A percentile compares a stretch with the other conserved stretches of the same genome.
These are phyloP conservation scores for Polia nebulosa DNA, from an alignment of 2,888 invertebrate genomes.

Conservation along the genomic window DNA sequence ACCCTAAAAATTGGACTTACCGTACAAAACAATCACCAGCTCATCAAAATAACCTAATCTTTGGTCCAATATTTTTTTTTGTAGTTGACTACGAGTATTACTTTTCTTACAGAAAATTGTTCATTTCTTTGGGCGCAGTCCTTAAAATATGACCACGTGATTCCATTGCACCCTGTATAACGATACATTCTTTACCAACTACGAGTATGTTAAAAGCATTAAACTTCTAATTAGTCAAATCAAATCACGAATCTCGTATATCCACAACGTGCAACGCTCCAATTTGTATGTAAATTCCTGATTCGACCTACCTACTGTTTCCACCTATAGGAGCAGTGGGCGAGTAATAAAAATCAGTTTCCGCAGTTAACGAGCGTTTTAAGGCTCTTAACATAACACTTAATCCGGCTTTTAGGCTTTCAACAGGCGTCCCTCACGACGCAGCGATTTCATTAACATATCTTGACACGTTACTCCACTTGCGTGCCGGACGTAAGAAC, in stretches of 20 bases:
- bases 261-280: slow-evolving; percentile 15
- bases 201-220: background rate
- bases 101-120: no score
- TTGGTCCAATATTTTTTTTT: no score
- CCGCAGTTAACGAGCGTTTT: slow-evolving; percentile 68
- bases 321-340: slow-evolving; percentile 31
- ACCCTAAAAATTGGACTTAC: no score
- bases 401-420: slow-evolving; percentile 65
- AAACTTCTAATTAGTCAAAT: slow-evolving; percentile 16
- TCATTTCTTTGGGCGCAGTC: no score
- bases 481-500: slow-evolving; percentile 28
- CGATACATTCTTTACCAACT: background rate
- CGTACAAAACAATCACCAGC: no score
- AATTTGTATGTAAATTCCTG: slow-evolving; percentile 63
- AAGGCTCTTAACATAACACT: slow-evolving; percentile 69
- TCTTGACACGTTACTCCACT: slow-evolving; percentile 48
- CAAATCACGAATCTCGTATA: slow-evolving; percentile 12
- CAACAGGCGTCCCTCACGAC: slow-evolving; percentile 54
- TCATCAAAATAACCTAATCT: no score
- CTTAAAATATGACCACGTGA: background rate
- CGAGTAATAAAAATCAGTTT: slow-evolving; percentile 64
- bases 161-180: background rate
- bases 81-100: no score
- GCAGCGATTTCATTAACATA: slow-evolving; percentile 70
- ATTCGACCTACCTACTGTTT: slow-evolving; percentile 20